A percentile compares a stretch with the other conserved stretches of the same genome.
Evolutionary conservation across 1,140 invertebrate genomes (phyloP).

Genomic region (Drosophila mayri): DNA sequence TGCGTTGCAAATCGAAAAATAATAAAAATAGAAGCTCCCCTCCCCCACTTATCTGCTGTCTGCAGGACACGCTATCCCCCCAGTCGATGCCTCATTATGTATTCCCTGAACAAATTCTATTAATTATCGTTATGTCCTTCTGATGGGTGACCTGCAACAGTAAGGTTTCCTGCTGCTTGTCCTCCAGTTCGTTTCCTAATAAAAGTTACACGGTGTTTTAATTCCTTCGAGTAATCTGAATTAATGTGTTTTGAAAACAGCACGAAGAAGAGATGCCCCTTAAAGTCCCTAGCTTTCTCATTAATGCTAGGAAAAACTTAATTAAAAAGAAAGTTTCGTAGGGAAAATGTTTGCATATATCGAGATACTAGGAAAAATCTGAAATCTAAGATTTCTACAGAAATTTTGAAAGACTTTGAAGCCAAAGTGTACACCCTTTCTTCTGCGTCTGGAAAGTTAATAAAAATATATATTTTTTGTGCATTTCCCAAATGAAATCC

Average conservation of each 20-base stretch:
- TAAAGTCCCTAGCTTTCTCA: not conserved
- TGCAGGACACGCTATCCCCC: conserved; percentile 32
- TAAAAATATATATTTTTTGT: conserved; percentile 18
- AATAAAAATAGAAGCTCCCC: conserved; percentile 63
- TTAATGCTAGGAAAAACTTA: not conserved
- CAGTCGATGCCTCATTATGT: conserved; percentile 66
- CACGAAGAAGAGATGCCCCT: not conserved
- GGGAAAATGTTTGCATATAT: not conserved
- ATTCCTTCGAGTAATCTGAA: conserved; percentile 7
- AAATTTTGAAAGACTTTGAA: not conserved
- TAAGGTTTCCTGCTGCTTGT: conserved; percentile 49
- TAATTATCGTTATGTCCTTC: conserved; percentile 84
- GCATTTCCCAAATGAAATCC: conserved; percentile 19
- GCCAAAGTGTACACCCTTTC: no score
- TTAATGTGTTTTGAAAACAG: conserved; percentile 2
- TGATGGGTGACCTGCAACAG: conserved; percentile 69
- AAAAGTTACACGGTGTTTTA: conserved; percentile 47
- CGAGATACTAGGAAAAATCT: not conserved
- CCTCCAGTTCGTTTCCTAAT: conserved; percentile 19
- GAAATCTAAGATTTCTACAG: not conserved
- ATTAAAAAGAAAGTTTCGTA: not conserved
- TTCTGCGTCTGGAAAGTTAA: not conserved
- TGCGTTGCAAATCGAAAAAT: conserved; percentile 76
- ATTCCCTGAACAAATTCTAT: conserved; percentile 80
- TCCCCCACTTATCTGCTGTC: conserved; percentile 15